Evolutionary conservation across 2,113 vertebrate species (phyloP), one percentile per base, ranked within the genome.

Genomic region (Progne subis): DNA sequence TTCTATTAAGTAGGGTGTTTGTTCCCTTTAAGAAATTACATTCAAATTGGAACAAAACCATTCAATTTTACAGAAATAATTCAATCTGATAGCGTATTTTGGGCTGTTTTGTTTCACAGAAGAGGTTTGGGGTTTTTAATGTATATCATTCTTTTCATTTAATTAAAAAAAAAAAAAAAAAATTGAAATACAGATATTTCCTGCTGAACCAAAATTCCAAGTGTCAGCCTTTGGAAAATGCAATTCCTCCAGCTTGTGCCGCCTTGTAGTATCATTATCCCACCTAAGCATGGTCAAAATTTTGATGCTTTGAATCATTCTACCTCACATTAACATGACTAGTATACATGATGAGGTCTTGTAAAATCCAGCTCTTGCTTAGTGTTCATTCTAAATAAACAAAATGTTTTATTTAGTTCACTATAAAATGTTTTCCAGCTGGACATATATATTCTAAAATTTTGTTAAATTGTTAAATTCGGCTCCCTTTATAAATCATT

Each of bases 201-300:
- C 57, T 75, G 53, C 53, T 87, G 57, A 79, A 94, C 43, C 31
- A 87, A 79, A 92, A 95, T 80, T 91, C 57, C 65, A 85, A 91
- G 18, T 76, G 77, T 84, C 78, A 94, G 84, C 41, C 86, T 87
- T 64, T 5, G 0, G 28, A 70, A 64, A 5, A 26, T 31, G 59
- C 32, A 78, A 79, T 29, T 92, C 39, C 44, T 93, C 26, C 70
- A 68, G 87, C 88, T 52, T 96, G 91, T 90, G 83, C 72, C 90
- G 95, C 95, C 90, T 94, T 90, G 90, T 52, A 93, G 65, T 8
- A 81, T 83, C 87, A 94, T 95, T 81, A 95, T 76, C 43, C 82
- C 61, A 65, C 65, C 25, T 74, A 90, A 84, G 63, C 60, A 72
- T 6, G 9, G 80, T 77, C 74, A 91, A 87, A 95, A 68, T 67